Evolutionary conservation across 2,797 vertebrate species (phyloP).

Genomic region (Poeciliopsis infans): DNA sequence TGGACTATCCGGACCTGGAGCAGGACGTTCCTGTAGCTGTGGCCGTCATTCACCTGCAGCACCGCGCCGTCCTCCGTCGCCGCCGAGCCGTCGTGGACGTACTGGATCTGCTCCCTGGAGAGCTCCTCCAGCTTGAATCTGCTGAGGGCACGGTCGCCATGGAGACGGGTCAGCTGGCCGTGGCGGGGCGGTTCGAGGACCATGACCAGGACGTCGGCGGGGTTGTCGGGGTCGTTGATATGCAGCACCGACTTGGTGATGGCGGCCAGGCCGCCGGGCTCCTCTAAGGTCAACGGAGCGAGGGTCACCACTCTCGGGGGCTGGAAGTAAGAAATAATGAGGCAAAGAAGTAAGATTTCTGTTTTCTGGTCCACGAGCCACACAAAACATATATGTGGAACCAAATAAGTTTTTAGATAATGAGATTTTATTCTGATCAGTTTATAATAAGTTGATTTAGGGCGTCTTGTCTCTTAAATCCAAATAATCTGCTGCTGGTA

Average conservation of each 20-base stretch:
- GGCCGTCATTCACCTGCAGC: conserved; percentile 89
- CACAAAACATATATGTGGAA: neutral
- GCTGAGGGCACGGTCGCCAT: conserved; percentile 50
- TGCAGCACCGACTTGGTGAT: conserved; percentile 83
- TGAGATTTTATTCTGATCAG: too few relatives aligned
- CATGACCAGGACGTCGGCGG: conserved; percentile 84
- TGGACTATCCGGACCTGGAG: conserved; percentile 80
- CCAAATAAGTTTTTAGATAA: too few relatives aligned
- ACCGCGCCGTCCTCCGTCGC: conserved; percentile 76
- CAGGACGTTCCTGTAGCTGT: conserved; percentile 89
- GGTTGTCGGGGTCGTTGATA: conserved; percentile 89
- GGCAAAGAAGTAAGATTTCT: neutral
- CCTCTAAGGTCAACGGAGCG: conserved; percentile 75
- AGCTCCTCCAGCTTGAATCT: conserved; percentile 85
- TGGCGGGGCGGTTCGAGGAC: conserved; percentile 86
- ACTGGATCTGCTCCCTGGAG: conserved; percentile 80
- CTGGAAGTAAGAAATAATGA: conserved; percentile 67
- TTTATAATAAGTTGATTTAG: too few relatives aligned
- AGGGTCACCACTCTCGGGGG: conserved; percentile 85
- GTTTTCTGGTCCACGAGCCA: neutral
- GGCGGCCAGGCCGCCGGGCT: conserved; percentile 65
- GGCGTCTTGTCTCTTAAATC: too few relatives aligned
- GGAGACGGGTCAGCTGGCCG: conserved; percentile 80
- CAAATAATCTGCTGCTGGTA: too few relatives aligned
- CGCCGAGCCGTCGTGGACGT: conserved; percentile 85